Evolutionary conservation across 2,888 invertebrate species (phyloP).

Genomic region (Hemaris fuciformis): DNA sequence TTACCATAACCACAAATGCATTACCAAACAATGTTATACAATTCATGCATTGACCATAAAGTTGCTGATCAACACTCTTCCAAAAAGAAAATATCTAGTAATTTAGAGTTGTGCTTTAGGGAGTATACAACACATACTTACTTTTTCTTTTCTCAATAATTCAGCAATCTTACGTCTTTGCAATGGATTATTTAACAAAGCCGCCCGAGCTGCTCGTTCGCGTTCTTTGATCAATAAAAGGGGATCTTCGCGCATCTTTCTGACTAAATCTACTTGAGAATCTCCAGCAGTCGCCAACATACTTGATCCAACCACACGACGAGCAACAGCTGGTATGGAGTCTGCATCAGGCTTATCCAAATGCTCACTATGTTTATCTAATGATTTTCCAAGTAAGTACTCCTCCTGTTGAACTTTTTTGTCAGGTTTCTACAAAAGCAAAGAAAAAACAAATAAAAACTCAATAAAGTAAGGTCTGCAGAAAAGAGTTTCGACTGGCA

Average conservation of each 20-base stretch:
- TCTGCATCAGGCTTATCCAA: slow-evolving; percentile 85
- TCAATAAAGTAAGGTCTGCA: no score
- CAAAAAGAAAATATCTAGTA: no score
- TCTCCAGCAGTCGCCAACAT: slow-evolving; percentile 73
- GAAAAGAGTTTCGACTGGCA: no score
- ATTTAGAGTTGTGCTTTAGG: no score
- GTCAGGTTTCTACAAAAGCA: slow-evolving; percentile 78
- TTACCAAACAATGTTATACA: neutral
- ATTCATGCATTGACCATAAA: no score
- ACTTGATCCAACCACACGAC: slow-evolving; percentile 70
- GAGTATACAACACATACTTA: slow-evolving; percentile 26
- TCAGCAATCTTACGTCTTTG: slow-evolving; percentile 93
- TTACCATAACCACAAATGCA: neutral
- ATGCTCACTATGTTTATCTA: slow-evolving; percentile 89
- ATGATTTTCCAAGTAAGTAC: slow-evolving; percentile 90
- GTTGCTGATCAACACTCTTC: no score
- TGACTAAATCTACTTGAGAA: slow-evolving; percentile 90
- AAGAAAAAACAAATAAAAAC: slow-evolving; percentile 6
- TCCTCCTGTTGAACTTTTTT: slow-evolving; percentile 90
- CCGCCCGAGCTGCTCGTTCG: slow-evolving; percentile 92
- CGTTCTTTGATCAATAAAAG: slow-evolving; percentile 93
- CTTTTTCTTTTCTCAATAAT: slow-evolving; percentile 84
- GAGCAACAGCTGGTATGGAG: slow-evolving; percentile 85
- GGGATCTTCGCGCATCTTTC: slow-evolving; percentile 97
- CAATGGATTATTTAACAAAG: slow-evolving; percentile 94